A percentile compares a stretch with the other conserved stretches of the same genome.
phyloP scores from a whole-genome alignment of 1,140 invertebrate genomes.

The Ostrea denselamellosa region DNA sequence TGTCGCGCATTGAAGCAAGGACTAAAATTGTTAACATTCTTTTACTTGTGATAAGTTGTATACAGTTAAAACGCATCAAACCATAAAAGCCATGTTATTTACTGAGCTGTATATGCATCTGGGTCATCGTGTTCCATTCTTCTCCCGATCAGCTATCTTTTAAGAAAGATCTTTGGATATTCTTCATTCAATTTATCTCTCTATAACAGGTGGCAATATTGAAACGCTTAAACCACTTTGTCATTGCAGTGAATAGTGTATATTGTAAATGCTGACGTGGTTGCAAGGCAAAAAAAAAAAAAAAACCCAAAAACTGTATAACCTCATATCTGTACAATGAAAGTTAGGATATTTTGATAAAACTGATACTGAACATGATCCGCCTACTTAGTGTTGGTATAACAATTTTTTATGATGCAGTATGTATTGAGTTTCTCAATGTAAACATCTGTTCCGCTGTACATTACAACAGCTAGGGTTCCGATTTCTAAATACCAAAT shows the following conservation, averaged over 20 bases:
- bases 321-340: background rate
- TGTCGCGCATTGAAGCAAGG: slow-evolving; percentile 25
- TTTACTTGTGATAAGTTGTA: background rate
- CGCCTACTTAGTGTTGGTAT: background rate
- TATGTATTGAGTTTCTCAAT: slow-evolving; percentile 2
- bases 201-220: background rate
- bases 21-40: slow-evolving; percentile 19
- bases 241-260: background rate
- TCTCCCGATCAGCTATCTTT: background rate
- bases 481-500: slow-evolving; percentile 6
- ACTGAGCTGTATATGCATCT: background rate
- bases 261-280: too few species aligned
- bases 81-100: background rate
- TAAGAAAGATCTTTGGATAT: background rate
- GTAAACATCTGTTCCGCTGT: slow-evolving; percentile 9
- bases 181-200: background rate
- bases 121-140: slow-evolving; percentile 14
- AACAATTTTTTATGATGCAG: slow-evolving; percentile 17
- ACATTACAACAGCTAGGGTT: background rate
- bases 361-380: slow-evolving; percentile 8
- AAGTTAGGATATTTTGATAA: background rate
- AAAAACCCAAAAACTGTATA: background rate
- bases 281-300: too few species aligned
- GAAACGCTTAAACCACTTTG: background rate
- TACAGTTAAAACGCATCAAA: slow-evolving; percentile 21